Percentiles rank a stretch among this genome's conserved stretches.
phyloP scores from a whole-genome alignment of 2,888 invertebrate genomes.

The Tuta absoluta region DNA sequence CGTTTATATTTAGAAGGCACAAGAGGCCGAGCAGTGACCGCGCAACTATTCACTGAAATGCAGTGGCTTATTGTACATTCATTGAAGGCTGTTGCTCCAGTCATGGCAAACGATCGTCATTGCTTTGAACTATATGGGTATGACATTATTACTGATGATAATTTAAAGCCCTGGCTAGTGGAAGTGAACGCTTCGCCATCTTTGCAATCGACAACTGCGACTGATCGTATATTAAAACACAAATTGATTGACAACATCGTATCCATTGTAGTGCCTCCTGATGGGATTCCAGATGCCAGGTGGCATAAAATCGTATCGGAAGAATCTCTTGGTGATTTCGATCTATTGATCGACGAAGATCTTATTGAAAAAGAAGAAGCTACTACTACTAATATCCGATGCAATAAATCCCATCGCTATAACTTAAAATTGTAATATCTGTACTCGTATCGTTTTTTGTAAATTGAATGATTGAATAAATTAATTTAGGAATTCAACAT shows the following conservation, averaged over 20 bases:
- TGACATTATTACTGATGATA: slow-evolving; percentile 96
- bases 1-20: slow-evolving; percentile 94
- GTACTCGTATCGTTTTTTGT: no score
- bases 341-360: slow-evolving; percentile 93
- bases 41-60: slow-evolving; percentile 92
- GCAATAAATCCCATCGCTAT: no score
- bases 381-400: background rate
- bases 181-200: slow-evolving; percentile 97
- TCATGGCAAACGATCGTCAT: slow-evolving; percentile 94
- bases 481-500: no score
- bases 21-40: slow-evolving; percentile 91
- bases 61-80: slow-evolving; percentile 95
- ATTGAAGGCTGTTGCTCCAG: slow-evolving; percentile 92
- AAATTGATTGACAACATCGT: slow-evolving; percentile 95
- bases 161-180: slow-evolving; percentile 95
- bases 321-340: slow-evolving; percentile 91
- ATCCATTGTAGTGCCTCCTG: slow-evolving; percentile 92
- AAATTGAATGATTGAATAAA: no score
- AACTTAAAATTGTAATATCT: no score
- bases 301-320: slow-evolving; percentile 90
- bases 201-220: slow-evolving; percentile 93
- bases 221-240: slow-evolving; percentile 95
- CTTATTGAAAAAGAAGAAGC: slow-evolving; percentile 78
- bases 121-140: slow-evolving; percentile 97
- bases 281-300: slow-evolving; percentile 91